phyloP scores from a whole-genome alignment of 2,888 invertebrate genomes.

The Aelia acuminata region DNA sequence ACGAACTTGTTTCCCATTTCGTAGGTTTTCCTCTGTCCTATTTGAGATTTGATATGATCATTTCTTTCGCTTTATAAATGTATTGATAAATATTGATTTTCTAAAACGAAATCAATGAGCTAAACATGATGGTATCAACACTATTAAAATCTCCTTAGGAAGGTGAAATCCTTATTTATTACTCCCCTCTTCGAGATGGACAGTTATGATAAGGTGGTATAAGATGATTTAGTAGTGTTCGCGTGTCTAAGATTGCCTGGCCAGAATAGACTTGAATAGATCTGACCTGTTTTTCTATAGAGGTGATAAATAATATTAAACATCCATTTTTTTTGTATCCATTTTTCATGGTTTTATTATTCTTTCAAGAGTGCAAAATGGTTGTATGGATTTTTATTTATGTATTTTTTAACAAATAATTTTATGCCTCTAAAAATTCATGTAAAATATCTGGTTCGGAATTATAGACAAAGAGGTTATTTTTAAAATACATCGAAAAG shows the following conservation, averaged over 20 bases:
- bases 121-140: background rate
- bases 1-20: too few relatives aligned
- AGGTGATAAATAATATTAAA: background rate
- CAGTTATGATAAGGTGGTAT: background rate
- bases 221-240: background rate
- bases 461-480: too few relatives aligned
- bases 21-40: too few relatives aligned
- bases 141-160: background rate
- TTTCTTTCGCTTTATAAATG: too few relatives aligned
- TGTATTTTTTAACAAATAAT: too few relatives aligned
- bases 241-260: background rate
- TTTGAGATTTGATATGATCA: too few relatives aligned
- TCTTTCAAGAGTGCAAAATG: background rate
- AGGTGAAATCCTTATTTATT: background rate
- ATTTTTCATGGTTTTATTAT: background rate
- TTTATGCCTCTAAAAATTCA: too few relatives aligned
- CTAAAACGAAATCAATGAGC: background rate
- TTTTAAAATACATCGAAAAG: too few relatives aligned
- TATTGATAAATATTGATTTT: too few relatives aligned
- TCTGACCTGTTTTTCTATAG: background rate
- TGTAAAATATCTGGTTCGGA: too few relatives aligned
- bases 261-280: background rate
- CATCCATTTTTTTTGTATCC: background rate
- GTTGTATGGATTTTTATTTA: too few relatives aligned
- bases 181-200: background rate